Evolutionary conservation across 53 echinoderm and acorn worm genomes (phyloP).

Genomic region (Paracentrotus lividus): DNA sequence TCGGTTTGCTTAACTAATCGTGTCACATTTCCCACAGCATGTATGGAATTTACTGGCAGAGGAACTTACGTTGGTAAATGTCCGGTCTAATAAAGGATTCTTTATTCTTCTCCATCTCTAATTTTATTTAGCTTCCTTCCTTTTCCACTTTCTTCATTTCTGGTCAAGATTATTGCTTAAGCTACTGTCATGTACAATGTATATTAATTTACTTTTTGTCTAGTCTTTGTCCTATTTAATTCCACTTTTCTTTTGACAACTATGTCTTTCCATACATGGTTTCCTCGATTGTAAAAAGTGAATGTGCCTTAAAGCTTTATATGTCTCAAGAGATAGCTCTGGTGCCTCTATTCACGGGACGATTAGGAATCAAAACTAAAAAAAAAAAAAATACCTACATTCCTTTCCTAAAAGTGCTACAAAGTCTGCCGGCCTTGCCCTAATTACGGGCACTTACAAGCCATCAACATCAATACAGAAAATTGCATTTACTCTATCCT

Average conservation of each 20-base stretch:
- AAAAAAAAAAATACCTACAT: conserved; percentile 26
- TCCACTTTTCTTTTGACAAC: background rate
- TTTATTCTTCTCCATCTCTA: background rate
- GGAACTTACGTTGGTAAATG: background rate
- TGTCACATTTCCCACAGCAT: conserved; percentile 60
- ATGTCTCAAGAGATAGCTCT: no score
- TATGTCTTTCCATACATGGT: background rate
- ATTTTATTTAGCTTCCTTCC: background rate
- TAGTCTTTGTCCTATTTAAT: no score
- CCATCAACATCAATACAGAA: conserved; percentile 8
- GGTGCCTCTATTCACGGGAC: background rate
- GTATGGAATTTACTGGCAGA: conserved; percentile 19
- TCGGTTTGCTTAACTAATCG: conserved; percentile 62
- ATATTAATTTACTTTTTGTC: no score
- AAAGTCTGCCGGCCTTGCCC: background rate
- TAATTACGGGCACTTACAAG: background rate
- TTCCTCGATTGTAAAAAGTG: no score
- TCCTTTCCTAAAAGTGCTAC: background rate
- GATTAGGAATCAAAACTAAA: background rate
- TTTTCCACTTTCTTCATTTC: background rate
- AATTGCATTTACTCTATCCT: conserved; percentile 22
- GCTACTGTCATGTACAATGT: no score
- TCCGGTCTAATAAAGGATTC: background rate
- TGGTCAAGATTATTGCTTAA: background rate
- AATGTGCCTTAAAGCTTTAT: no score